These are phyloP conservation scores for Rhinichthys klamathensis DNA, from an alignment of 2,113 vertebrate species.

Conservation along the genomic window DNA sequence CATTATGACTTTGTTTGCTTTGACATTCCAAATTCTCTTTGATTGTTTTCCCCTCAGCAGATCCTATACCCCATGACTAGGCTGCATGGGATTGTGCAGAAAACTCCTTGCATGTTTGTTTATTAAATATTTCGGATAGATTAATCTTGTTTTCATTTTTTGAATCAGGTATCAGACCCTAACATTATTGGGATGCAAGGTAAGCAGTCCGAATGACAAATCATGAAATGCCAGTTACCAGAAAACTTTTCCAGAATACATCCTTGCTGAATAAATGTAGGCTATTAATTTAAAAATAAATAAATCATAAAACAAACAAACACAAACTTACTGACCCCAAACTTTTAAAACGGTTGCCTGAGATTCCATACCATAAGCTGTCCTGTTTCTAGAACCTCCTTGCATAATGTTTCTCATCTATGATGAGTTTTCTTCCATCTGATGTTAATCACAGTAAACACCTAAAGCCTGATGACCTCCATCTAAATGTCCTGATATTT, in stretches of 20 bases:
- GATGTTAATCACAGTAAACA: slow-evolving; percentile 35
- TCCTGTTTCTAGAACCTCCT: neutral
- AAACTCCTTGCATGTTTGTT: neutral
- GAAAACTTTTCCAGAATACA: neutral
- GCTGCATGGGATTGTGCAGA: neutral
- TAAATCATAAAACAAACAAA: no score
- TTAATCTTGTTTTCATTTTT: neutral
- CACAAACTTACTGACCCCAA: neutral
- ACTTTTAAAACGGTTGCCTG: neutral
- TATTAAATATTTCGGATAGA: neutral
- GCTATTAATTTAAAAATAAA: no score
- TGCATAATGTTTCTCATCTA: neutral
- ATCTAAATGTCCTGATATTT: slow-evolving; percentile 1
- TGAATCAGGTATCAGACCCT: neutral
- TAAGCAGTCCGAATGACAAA: no score
- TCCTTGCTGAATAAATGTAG: neutral
- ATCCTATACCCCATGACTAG: neutral
- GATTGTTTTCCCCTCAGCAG: neutral
- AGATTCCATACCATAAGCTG: neutral
- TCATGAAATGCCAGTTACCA: no score
- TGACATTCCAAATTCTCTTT: neutral
- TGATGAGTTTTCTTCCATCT: slow-evolving; percentile 9
- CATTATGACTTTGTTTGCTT: neutral
- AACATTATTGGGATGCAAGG: neutral
- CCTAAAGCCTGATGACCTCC: slow-evolving; percentile 4